Evolutionary conservation across 2,888 invertebrate species (phyloP).

Genomic region (Disparrhopalites patrizii): DNA sequence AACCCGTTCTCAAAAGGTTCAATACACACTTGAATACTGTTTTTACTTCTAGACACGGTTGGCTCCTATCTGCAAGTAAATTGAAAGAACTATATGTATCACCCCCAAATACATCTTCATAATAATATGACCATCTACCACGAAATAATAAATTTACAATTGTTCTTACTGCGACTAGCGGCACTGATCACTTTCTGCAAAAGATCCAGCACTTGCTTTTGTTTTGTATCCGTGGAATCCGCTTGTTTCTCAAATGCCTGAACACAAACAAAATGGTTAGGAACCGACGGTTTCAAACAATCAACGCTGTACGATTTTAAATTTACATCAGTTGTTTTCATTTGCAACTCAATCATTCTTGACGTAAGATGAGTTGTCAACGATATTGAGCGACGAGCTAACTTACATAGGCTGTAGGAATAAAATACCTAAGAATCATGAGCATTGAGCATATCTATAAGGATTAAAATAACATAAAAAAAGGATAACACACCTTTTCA

Average conservation of each 20-base stretch:
- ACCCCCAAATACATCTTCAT: neutral
- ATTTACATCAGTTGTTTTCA: too few species aligned
- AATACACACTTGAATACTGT: neutral
- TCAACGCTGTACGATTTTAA: too few species aligned
- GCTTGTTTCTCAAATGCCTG: neutral
- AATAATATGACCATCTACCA: neutral
- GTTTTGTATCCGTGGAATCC: neutral
- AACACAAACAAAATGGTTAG: too few species aligned
- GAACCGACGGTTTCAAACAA: too few species aligned
- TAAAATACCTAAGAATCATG: too few species aligned
- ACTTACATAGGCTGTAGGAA: too few species aligned
- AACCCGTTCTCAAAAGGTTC: neutral
- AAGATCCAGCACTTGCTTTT: neutral
- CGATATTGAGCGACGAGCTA: too few species aligned
- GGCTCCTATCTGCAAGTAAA: neutral
- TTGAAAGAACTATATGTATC: neutral
- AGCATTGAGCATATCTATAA: neutral
- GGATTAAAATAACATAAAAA: neutral
- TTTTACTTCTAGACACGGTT: neutral
- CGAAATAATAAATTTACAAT: neutral
- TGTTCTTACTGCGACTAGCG: conserved; percentile 7
- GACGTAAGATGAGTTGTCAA: too few species aligned
- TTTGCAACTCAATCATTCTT: too few species aligned
- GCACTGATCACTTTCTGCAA: neutral
- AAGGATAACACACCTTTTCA: neutral